A percentile compares a stretch with the other conserved stretches of the same genome.
These are phyloP conservation scores for Phenganax stokvisi DNA, from an alignment of 92 coral and sea anemone species.

Conservation along the genomic window DNA sequence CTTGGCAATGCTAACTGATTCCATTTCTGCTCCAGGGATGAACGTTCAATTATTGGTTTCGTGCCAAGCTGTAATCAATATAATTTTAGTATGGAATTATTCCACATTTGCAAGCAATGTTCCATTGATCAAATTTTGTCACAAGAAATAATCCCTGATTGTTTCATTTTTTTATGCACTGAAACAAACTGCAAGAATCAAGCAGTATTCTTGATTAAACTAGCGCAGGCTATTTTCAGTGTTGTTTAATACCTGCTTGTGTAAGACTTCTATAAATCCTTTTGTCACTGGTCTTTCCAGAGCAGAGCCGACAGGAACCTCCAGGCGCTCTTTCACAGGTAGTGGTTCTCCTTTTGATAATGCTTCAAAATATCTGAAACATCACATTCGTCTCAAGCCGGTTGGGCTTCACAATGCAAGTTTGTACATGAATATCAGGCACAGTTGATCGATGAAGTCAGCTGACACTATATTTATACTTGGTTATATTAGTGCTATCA, in stretches of 20 bases:
- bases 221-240: not conserved
- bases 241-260: conserved; percentile 65
- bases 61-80: conserved; percentile 62
- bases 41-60: conserved; percentile 78
- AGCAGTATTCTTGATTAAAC: not conserved
- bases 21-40: conserved; percentile 92
- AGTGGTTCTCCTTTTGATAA: conserved; percentile 83
- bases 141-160: not conserved
- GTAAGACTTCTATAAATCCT: conserved; percentile 83
- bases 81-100: not conserved
- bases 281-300: conserved; percentile 79
- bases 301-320: conserved; percentile 79
- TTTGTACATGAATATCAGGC: too few relatives aligned
- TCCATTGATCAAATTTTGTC: too few relatives aligned
- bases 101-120: not conserved
- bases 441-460: too few relatives aligned
- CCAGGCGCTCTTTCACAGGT: conserved; percentile 89
- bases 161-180: not conserved
- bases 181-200: not conserved
- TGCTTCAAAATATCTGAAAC: conserved; percentile 85
- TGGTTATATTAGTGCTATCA: too few relatives aligned
- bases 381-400: not conserved
- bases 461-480: too few relatives aligned
- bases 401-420: too few relatives aligned
- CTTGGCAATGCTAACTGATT: conserved; percentile 79